Base-by-base conservation (phyloP, 2,888 invertebrate genomes). In the Mallateleia sp. region DNA sequence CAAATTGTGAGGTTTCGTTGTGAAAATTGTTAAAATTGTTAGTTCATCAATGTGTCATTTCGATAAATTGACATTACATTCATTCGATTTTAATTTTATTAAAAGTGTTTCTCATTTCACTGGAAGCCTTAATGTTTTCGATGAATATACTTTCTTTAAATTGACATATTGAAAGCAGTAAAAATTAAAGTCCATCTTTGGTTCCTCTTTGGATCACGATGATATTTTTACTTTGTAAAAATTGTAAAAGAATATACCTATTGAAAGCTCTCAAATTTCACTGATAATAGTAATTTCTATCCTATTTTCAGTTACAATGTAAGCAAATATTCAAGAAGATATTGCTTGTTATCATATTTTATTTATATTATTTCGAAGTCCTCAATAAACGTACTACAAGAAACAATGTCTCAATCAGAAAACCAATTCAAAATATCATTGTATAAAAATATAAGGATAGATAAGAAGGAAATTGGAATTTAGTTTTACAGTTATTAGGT, bases 191-290 rank as follows among this genome's bases (percentile, higher is more conserved):
- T 60, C 32, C 47, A 64, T 64, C 50, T 52, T 66, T 14, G 20
- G 14, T 38, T 62, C 45, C 20, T n/a, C 45, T 58, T 34, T 62
- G 24, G n/a, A 45, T 52, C 52, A 47, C 50, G 24, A 67, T 67
- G 24, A 78, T 45, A 47, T 58, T 64, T 75, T 62, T 45, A 15
- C 7, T 22, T 22, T 22, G 77, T 77, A 77, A 67, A 78, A 78
- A 58, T 78, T 34, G 78, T 78, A 78, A 78, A 78, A 78, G 78
- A 78, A 78, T 78, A 78, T 78, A 78, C 58, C 56, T 78, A 69
- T 60, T 60, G 34, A 69, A 78, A 78, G 67, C 58, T 69, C 60
- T 60, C 38, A 58, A 69, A 69, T 69, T 69, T 77, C 56, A 66
- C 77, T 14, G 56, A 77, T 77, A 60, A 78, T 60, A 47, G 24